Evolutionary conservation across 2,113 vertebrate species (phyloP).

Genomic region (Xiphophorus couchianus): DNA sequence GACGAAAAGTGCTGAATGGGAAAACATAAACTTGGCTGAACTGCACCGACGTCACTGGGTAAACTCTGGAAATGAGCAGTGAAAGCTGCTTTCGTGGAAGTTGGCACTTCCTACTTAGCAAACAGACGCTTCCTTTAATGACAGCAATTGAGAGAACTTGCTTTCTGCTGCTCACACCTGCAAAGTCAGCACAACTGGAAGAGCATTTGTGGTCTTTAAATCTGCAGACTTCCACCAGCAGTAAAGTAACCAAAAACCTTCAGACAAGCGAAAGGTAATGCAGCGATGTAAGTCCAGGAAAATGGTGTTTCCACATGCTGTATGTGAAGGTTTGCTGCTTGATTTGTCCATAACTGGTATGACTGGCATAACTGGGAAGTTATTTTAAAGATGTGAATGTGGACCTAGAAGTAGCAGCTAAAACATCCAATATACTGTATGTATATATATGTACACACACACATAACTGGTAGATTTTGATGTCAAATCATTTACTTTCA

Average conservation of each 20-base stretch:
- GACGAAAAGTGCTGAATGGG: conserved; percentile 24
- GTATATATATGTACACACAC: too few species aligned
- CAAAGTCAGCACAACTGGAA: conserved; percentile 41
- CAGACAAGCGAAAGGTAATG: background rate
- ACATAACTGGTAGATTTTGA: background rate
- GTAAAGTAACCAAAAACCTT: background rate
- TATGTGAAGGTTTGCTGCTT: background rate
- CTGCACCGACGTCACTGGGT: conserved; percentile 41
- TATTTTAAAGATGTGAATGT: background rate
- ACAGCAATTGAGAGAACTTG: conserved; percentile 73
- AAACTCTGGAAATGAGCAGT: conserved; percentile 47
- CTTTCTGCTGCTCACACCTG: conserved; percentile 41
- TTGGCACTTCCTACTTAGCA: conserved; percentile 66
- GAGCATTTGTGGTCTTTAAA: conserved; percentile 27
- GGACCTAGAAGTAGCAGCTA: background rate
- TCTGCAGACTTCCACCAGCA: conserved; percentile 11
- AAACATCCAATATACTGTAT: too few species aligned
- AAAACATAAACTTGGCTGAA: conserved; percentile 30
- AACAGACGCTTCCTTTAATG: conserved; percentile 71
- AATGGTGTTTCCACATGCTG: background rate
- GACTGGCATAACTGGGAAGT: background rate
- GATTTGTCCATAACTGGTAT: background rate
- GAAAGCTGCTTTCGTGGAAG: conserved; percentile 51
- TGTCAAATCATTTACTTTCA: background rate
- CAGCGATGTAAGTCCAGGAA: background rate